Percentiles rank a stretch among this genome's conserved stretches.
These are phyloP conservation scores for Dendrolimus kikuchii DNA, from an alignment of 1,140 invertebrate species.

Conservation along the genomic window DNA sequence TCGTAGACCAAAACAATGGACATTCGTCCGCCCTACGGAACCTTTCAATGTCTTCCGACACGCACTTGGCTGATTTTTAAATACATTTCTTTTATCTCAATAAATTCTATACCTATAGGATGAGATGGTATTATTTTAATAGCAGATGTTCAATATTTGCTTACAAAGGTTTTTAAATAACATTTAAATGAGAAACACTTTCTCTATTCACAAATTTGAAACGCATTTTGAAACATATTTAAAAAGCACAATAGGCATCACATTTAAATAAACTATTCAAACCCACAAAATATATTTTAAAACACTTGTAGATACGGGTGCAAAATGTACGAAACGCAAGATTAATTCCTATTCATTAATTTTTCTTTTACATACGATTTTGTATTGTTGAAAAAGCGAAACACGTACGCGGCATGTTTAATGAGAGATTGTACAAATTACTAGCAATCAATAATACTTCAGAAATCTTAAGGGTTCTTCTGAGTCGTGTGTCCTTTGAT, in stretches of 20 bases:
- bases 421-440: constrained; percentile 62
- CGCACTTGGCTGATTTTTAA: too few species aligned
- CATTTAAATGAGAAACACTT: too few species aligned
- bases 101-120: too few species aligned
- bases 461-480: constrained; percentile 35
- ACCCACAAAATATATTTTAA: constrained; percentile 6
- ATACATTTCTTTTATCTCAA: too few species aligned
- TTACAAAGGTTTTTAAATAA: too few species aligned
- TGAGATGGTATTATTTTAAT: too few species aligned
- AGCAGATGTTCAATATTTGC: too few species aligned
- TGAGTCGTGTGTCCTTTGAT: constrained; percentile 50
- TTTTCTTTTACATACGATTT: constrained; percentile 26
- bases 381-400: constrained; percentile 31
- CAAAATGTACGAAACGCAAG: constrained; percentile 12
- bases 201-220: constrained; percentile 9
- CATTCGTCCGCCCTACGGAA: too few species aligned
- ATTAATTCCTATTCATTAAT: constrained; percentile 48
- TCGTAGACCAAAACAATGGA: too few species aligned
- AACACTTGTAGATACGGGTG: constrained; percentile 1
- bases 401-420: constrained; percentile 37
- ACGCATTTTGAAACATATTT: neutral
- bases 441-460: constrained; percentile 53
- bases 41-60: too few species aligned
- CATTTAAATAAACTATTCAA: constrained; percentile 3
- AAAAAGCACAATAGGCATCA: neutral